Conservation (phyloP, 2,888 invertebrate species). For the Tipula unca region DNA sequence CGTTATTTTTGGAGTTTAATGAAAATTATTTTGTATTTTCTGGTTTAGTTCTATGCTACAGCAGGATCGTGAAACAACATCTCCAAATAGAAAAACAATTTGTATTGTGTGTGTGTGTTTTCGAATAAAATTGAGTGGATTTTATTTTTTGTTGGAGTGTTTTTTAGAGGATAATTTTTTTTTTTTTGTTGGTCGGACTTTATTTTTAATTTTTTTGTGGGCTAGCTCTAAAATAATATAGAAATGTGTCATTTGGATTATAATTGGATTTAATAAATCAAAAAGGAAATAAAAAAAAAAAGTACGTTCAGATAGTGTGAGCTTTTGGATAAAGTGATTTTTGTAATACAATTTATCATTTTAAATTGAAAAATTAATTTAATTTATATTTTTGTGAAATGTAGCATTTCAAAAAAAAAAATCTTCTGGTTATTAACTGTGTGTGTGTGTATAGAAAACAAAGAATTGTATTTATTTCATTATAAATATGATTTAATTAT, state of each 20-base stretch:
- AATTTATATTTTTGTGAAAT: neutral
- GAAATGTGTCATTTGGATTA: neutral
- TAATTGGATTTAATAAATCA: neutral
- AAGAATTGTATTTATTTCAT: neutral
- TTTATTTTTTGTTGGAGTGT: neutral
- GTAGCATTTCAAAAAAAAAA: neutral
- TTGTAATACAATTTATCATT: neutral
- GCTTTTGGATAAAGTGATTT: neutral
- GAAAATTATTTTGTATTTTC: neutral
- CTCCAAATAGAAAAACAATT: neutral
- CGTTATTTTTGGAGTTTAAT: neutral
- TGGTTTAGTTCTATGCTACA: neutral
- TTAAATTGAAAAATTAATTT: neutral
- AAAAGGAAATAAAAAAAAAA: neutral
- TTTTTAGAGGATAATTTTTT: neutral
- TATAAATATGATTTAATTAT: neutral
- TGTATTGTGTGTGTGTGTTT: neutral
- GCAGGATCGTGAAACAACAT: neutral
- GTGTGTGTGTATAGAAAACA: neutral
- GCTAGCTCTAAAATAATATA: neutral
- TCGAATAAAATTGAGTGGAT: neutral
- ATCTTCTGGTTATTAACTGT: neutral
- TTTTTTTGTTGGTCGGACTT: neutral
- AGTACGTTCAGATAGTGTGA: neutral
- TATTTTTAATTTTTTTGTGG: no score